Conservation (phyloP, 2,113 vertebrate genomes). For the Thinocorus orbignyianus region DNA sequence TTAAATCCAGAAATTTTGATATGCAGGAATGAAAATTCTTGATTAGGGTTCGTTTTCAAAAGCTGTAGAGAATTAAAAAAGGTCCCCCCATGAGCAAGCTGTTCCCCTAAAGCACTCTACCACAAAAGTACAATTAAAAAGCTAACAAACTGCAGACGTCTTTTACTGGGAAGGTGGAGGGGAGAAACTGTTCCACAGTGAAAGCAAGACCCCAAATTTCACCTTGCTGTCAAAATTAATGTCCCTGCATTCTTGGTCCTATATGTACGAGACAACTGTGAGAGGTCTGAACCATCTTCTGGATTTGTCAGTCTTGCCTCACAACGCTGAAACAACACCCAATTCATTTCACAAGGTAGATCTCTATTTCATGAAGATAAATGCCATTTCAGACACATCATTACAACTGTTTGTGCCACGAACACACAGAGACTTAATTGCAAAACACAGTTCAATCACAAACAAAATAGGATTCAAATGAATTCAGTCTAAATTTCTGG, state of each 20-base stretch:
- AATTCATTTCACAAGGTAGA: neutral
- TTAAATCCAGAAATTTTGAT: neutral
- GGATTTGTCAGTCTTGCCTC: neutral
- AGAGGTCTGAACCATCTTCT: neutral
- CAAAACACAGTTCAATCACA: slow-evolving; percentile 10
- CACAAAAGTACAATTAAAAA: neutral
- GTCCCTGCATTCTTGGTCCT: neutral
- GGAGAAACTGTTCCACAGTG: neutral
- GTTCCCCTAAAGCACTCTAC: neutral
- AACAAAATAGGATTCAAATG: neutral
- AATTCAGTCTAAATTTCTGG: neutral
- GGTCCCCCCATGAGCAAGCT: neutral
- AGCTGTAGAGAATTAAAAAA: neutral
- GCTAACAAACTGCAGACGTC: neutral
- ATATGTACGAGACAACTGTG: accelerated
- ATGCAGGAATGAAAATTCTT: neutral
- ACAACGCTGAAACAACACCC: neutral
- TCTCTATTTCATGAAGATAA: neutral
- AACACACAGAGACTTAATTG: neutral
- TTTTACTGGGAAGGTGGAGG: neutral
- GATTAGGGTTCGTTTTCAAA: neutral
- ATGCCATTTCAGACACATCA: neutral
- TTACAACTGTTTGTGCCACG: neutral
- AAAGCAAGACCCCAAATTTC: neutral
- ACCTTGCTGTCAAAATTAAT: neutral